phyloP scores from a whole-genome alignment of 2,797 vertebrate genomes.

The Pagetopsis macropterus region DNA sequence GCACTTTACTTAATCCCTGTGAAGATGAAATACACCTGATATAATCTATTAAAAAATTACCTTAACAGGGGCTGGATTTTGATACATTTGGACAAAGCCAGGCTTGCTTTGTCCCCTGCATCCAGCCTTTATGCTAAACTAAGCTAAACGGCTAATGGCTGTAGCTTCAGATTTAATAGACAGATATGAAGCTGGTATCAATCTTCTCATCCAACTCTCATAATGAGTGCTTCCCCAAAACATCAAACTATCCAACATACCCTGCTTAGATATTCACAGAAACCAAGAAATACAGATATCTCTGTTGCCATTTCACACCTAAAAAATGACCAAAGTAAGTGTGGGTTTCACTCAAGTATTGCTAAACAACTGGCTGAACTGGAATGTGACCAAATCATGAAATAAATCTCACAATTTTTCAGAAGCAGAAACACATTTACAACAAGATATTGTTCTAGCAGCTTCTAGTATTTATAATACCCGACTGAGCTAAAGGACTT shows the following conservation, averaged over 20 bases:
- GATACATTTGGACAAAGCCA: not conserved
- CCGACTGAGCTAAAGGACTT: slow-evolving; percentile 22
- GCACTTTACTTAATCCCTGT: not conserved
- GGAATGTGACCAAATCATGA: not conserved
- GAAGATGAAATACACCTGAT: not conserved
- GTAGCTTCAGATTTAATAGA: not conserved
- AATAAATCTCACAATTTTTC: slow-evolving; percentile 27
- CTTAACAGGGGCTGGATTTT: not conserved
- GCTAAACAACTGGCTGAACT: slow-evolving; percentile 5
- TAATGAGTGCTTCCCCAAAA: not conserved
- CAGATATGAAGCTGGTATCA: not conserved
- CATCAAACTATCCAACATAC: not conserved
- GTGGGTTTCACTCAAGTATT: slow-evolving; percentile 20
- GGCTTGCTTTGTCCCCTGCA: not conserved
- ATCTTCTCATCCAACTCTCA: not conserved
- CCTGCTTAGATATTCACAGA: slow-evolving; percentile 68
- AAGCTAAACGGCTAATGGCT: slow-evolving; percentile 4
- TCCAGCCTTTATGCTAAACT: slow-evolving; percentile 4
- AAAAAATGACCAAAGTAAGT: slow-evolving; percentile 40
- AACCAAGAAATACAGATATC: slow-evolving; percentile 60
- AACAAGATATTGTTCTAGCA: slow-evolving; percentile 35
- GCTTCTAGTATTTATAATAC: slow-evolving; percentile 40
- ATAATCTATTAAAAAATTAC: slow-evolving; percentile 1
- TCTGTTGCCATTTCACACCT: slow-evolving; percentile 68
- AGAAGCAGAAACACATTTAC: slow-evolving; percentile 20